Conservation (phyloP, 2,797 vertebrate species). For the Poecilia picta region DNA sequence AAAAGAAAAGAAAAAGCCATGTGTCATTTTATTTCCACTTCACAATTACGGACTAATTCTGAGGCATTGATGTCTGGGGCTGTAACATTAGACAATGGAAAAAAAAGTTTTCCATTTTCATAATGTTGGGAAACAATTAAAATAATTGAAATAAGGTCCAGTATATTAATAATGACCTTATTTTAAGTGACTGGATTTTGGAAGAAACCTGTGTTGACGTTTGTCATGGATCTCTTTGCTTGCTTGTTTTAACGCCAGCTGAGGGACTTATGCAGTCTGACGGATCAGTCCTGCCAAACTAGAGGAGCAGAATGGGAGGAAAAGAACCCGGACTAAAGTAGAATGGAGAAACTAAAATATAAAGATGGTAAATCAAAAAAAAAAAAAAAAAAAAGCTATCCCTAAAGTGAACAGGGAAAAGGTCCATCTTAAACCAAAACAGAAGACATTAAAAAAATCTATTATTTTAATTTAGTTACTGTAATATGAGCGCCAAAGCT, state of each 20-base stretch:
- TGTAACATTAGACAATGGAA: background rate
- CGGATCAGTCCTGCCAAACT: constrained; percentile 42
- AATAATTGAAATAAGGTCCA: background rate
- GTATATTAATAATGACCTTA: constrained; percentile 27
- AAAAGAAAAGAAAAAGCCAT: background rate
- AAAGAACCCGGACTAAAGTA: background rate
- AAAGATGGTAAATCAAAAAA: constrained; percentile 22
- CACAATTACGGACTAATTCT: background rate
- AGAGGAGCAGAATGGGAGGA: constrained; percentile 15
- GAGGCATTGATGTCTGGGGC: background rate
- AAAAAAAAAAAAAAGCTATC: constrained; percentile 14
- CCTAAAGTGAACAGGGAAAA: constrained; percentile 25
- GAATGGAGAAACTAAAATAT: constrained; percentile 23
- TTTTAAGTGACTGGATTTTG: constrained; percentile 21
- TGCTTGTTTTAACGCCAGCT: constrained; percentile 42
- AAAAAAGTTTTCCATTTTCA: background rate
- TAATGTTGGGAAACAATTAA: constrained; percentile 7
- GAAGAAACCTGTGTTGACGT: constrained; percentile 32
- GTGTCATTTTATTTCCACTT: background rate
- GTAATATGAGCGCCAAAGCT: constrained; percentile 36
- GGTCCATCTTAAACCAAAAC: constrained; percentile 35
- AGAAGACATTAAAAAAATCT: constrained; percentile 20
- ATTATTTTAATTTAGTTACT: background rate
- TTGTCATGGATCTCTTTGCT: constrained; percentile 26
- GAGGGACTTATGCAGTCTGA: constrained; percentile 39